Evolutionary conservation across 1,140 invertebrate genomes (phyloP), one percentile per base, ranked within the genome.

Genomic region (Achatina immaculata): DNA sequence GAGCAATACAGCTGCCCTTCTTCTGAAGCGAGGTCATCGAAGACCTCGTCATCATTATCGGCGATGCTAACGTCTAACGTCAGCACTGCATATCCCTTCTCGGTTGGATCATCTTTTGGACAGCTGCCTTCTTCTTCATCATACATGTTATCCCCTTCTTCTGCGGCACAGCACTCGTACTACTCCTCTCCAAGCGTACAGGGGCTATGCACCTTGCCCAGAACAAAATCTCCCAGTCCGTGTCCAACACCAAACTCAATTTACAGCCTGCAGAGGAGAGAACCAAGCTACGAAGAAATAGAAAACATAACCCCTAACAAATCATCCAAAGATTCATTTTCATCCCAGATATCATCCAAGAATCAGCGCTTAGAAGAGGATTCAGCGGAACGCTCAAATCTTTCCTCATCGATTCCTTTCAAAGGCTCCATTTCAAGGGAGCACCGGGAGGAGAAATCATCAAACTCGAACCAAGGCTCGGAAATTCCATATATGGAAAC

Each of bases 261-360:
- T 43, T 76, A 76, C 36, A 76, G 74, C 42, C 34, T 76, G 7
- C 74, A 76, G n/a, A 7, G 58, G 14, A 55, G 74, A 62, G 74
- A 76, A 24, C 74, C 74, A 21, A 76, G 74, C 34, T 76, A 76
- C 40, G 74, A 76, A 36, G 74, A 76, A 40, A 76, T 76, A 11
- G 74, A 76, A 62, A 76, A 76, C 51, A 76, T 76, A 36, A 76
- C 36, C n/a, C 74, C 74, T 43, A 34, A 76, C 51, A 62, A 65
- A 51, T 19, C 58, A 0, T 6, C 16, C 58, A 62, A 62, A 31
- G 58, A 62, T 3, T 0, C 16, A 2, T 2, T 6, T 28, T 4
- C 6, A 4, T 4, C 58, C 6, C 58, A 62, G 4, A 28, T 19
- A 34, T 2, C n/a, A 62, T 4, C 58, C n/a, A 62, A 62, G 28